Conservation (phyloP, 1,140 invertebrate genomes). For the Euglossa dilemma region DNA sequence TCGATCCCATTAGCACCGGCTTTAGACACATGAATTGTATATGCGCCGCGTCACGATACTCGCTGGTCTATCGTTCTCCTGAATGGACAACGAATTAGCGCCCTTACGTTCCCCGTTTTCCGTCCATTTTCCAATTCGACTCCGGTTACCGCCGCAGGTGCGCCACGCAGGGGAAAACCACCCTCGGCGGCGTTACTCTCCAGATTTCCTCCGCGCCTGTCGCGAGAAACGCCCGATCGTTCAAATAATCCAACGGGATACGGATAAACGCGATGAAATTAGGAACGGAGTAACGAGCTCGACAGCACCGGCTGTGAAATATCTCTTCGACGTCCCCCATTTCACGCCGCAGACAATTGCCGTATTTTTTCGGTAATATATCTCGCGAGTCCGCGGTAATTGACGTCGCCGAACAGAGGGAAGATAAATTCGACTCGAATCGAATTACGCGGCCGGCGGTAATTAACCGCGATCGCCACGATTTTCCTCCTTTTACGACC, state of each 20-base stretch:
- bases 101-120: not conserved
- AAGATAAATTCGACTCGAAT: conserved; percentile 5
- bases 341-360: not conserved
- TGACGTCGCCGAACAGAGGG: not conserved
- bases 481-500: not conserved
- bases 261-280: not conserved
- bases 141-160: not conserved
- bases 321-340: not conserved
- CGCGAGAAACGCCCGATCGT: not conserved
- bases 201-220: not conserved
- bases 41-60: conserved; percentile 54
- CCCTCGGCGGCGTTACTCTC: not conserved
- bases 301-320: not conserved
- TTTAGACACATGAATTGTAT: conserved; percentile 56
- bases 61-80: conserved; percentile 30
- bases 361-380: not conserved
- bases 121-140: conserved; percentile 12
- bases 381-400: not conserved
- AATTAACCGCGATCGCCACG: not conserved
- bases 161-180: not conserved
- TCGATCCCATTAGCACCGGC: conserved; percentile 54
- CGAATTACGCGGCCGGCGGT: not conserved
- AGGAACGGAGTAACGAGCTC: not conserved
- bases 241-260: not conserved
- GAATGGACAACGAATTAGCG: conserved; percentile 39